Conservation (phyloP, 2,888 invertebrate genomes). For the Lasioglossum zephyrum region DNA sequence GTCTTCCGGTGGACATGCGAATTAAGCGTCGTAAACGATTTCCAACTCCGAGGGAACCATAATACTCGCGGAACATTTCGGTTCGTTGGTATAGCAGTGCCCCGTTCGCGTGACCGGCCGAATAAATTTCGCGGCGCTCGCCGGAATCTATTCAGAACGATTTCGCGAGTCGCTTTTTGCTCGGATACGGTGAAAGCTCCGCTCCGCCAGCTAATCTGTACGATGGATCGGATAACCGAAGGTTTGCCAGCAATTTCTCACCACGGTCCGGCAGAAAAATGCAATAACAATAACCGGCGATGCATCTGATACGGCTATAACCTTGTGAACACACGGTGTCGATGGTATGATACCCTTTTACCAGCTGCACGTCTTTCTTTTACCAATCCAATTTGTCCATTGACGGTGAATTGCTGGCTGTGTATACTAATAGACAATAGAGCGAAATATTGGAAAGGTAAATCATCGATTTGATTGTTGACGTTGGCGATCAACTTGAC, state of each 20-base stretch:
- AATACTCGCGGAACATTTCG: constrained; percentile 6
- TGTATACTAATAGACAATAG: background rate
- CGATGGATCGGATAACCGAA: background rate
- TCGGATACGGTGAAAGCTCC: background rate
- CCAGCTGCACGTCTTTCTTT: background rate
- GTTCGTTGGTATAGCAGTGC: background rate
- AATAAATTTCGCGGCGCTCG: constrained; percentile 19
- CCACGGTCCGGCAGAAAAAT: background rate
- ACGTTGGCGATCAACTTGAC: too few relatives aligned
- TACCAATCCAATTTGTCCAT: background rate
- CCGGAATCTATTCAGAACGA: constrained; percentile 7
- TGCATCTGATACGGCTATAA: background rate
- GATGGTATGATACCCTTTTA: background rate
- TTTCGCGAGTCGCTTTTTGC: background rate
- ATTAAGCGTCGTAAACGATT: constrained; percentile 23
- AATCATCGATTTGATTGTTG: background rate
- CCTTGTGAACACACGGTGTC: background rate
- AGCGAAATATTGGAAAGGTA: background rate
- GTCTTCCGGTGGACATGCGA: constrained; percentile 13
- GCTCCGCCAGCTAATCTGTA: background rate
- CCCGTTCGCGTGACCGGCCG: constrained; percentile 15
- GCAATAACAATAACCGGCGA: background rate
- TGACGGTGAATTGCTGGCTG: background rate
- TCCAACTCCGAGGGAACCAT: background rate
- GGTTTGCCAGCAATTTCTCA: constrained; percentile 4